These are phyloP conservation scores for Dipodomys ordii DNA, from an alignment of 2,113 vertebrate species.

Conservation along the genomic window DNA sequence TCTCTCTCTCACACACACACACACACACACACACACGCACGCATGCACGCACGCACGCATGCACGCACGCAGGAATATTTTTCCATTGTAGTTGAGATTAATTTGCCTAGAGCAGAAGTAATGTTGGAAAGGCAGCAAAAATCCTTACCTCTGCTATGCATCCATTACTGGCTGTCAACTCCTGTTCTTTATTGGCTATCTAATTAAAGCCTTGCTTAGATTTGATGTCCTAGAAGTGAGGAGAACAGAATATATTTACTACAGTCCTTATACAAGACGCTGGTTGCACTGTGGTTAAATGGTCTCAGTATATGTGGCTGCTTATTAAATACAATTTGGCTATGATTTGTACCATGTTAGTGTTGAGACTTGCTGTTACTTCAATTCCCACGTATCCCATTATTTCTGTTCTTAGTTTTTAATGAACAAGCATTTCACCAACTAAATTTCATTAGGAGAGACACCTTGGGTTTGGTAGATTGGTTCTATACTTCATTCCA, in stretches of 20 bases:
- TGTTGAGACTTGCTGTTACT: conserved; percentile 33
- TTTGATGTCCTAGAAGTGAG: conserved; percentile 32
- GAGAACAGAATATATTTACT: conserved; percentile 31
- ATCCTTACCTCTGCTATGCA: background rate
- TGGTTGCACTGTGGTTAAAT: conserved; percentile 13
- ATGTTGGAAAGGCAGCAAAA: conserved; percentile 4
- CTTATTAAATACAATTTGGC: conserved; percentile 63
- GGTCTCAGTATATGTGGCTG: background rate
- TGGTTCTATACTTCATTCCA: conserved; percentile 24
- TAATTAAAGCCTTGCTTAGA: conserved; percentile 43
- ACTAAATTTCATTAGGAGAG: conserved; percentile 61
- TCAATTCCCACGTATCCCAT: conserved; percentile 60
- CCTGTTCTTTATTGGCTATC: background rate
- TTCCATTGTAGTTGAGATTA: background rate
- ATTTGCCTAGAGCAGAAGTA: background rate
- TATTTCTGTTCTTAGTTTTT: conserved; percentile 70
- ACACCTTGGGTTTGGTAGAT: background rate
- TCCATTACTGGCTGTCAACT: conserved; percentile 3
- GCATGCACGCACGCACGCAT: too few species aligned
- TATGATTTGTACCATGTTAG: conserved; percentile 31
- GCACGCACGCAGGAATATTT: background rate
- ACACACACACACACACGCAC: too few species aligned
- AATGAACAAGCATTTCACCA: conserved; percentile 68
- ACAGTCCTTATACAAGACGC: background rate
- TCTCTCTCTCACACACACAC: too few species aligned